A percentile compares a stretch with the other conserved stretches of the same genome.
Conservation (phyloP, 2,113 vertebrate species). For the Crotalus helleri region DNA sequence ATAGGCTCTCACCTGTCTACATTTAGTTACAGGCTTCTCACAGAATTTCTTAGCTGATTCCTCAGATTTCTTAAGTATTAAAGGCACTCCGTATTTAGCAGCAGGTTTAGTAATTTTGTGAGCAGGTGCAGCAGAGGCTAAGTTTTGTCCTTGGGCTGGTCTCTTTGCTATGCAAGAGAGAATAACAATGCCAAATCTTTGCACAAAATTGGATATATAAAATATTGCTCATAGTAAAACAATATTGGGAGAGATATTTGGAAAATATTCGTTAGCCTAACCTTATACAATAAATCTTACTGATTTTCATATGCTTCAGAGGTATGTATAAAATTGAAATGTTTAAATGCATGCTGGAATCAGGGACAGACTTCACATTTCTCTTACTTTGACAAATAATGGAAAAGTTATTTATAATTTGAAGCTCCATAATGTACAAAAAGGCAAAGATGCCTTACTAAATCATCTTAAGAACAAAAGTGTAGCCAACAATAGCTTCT, state of each 20-base stretch:
- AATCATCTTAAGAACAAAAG: neutral
- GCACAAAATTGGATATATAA: neutral
- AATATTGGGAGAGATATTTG: neutral
- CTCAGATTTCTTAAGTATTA: constrained; percentile 78
- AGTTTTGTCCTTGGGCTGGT: constrained; percentile 72
- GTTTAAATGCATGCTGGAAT: neutral
- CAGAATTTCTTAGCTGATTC: constrained; percentile 75
- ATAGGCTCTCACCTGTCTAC: constrained; percentile 75
- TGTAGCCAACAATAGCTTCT: neutral
- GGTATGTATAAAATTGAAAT: neutral
- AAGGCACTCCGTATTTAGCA: constrained; percentile 96
- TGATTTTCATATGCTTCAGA: neutral
- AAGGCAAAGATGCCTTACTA: neutral
- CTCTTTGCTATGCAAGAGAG: constrained; percentile 75
- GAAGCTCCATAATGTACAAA: neutral
- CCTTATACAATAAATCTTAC: neutral
- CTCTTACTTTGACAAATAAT: neutral
- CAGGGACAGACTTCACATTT: neutral
- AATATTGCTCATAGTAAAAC: neutral
- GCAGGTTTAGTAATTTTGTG: constrained; percentile 96
- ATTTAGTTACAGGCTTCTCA: constrained; percentile 79
- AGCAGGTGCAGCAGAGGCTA: constrained; percentile 69
- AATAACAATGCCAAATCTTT: neutral
- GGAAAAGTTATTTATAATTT: neutral
- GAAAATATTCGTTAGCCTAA: neutral